phyloP scores from a whole-genome alignment of 2,797 vertebrate genomes.

The Fringilla coelebs region DNA sequence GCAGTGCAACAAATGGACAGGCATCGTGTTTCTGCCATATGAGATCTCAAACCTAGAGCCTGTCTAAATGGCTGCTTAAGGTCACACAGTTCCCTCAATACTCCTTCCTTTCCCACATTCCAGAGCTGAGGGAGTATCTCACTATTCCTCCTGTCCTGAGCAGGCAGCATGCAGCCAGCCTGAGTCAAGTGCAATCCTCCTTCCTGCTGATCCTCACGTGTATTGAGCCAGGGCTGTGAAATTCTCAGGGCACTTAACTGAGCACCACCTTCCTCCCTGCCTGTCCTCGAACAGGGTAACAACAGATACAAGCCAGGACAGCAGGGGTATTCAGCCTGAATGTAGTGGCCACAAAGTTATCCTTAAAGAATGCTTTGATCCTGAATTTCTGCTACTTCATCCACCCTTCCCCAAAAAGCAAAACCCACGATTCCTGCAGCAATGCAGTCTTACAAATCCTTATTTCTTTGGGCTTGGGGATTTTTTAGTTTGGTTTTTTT shows the following conservation, averaged over 20 bases:
- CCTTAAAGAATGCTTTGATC: neutral
- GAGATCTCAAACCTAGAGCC: neutral
- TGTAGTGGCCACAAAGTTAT: neutral
- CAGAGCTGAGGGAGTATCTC: neutral
- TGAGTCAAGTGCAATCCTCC: neutral
- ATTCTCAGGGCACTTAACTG: neutral
- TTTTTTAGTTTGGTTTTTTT: neutral
- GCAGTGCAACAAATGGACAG: fast-evolving
- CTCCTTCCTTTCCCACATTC: neutral
- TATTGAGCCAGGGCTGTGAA: neutral
- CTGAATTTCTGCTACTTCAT: neutral
- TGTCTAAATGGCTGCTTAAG: neutral
- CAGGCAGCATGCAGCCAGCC: neutral
- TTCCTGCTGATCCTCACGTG: neutral
- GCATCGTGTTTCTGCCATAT: fast-evolving
- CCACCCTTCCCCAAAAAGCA: neutral
- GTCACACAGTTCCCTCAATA: neutral
- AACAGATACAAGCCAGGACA: neutral
- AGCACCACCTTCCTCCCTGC: neutral
- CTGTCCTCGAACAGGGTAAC: neutral
- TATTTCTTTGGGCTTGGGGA: neutral
- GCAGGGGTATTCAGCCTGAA: neutral
- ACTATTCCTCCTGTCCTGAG: neutral
- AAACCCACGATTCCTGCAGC: neutral
- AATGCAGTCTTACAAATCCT: neutral